Base-by-base conservation (phyloP, 2,888 invertebrate species). In the Sinohyriopsis cumingii region DNA sequence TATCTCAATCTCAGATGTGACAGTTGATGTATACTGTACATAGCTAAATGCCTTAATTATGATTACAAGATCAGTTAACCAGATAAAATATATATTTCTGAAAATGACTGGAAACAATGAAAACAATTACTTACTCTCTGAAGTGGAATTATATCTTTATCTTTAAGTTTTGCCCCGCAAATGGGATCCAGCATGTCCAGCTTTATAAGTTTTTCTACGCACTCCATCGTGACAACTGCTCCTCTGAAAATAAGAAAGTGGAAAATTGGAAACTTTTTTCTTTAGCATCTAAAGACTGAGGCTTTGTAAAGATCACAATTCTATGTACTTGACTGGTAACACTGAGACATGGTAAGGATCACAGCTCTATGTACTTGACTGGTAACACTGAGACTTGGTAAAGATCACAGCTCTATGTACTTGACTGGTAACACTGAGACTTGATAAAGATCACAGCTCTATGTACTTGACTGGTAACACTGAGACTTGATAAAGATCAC, bases 171-270 rank as follows among this genome's bases (percentile, higher is more conserved):
- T 72, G 95, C 93, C 68, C 94, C 94, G 65, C 95, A 97, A 28
- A 97, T 92, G 0, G 99, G 99, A 91, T 99, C 98, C 28, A 95
- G 91, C 98, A 96, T 97, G 89, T 99, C 99, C 85, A 96, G 97
- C 86, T 95, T 96, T 67, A 99, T 96, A 22, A 99, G 92, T 88
- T 97, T 98, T 84, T 99, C 98, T 6, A 98, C 94, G 91, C 98
- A 98, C 89, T 98, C 98, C 93, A 96, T 93, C 0, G 98, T 98
- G 3, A 99, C 95, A 9, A 99, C 96, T 91, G 96, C 94, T 3
- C 99, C 98, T 0, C 98, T 98, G 87, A 82, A 83, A 80, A 53
- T 15, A 45, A 45, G 45, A 15, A 45, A 45, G 45, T 45, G 15
- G 45, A 18, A 61, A 7, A 76, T 12, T 18, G 28, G 12, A 22